Conservation (phyloP, 2,797 vertebrate genomes). For the Gouania willdenowi region DNA sequence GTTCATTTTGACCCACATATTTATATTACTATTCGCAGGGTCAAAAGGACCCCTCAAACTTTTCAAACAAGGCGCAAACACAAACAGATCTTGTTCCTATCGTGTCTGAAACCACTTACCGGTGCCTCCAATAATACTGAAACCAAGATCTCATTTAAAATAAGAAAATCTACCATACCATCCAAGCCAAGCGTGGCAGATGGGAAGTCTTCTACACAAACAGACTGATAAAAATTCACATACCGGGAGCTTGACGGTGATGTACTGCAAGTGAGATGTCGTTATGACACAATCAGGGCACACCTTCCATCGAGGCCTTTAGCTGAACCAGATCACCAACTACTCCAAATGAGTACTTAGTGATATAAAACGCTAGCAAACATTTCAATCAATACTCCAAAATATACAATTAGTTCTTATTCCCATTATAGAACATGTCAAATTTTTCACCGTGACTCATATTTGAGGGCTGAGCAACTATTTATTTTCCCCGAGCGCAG, state of each 20-base stretch:
- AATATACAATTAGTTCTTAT: slow-evolving; percentile 20
- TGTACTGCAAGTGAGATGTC: too few species aligned
- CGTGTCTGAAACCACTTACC: too few species aligned
- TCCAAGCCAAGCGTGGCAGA: slow-evolving; percentile 44
- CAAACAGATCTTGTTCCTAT: too few species aligned
- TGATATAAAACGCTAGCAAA: slow-evolving; percentile 3
- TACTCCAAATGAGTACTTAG: slow-evolving; percentile 9
- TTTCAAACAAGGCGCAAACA: too few species aligned
- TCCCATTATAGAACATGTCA: slow-evolving; percentile 50
- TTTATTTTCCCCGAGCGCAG: slow-evolving; percentile 4
- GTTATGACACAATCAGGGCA: too few species aligned
- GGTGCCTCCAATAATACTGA: too few species aligned
- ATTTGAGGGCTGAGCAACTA: slow-evolving; percentile 29
- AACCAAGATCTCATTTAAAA: too few species aligned
- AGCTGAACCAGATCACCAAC: slow-evolving; percentile 53
- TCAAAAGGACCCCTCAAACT: too few species aligned
- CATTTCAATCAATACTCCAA: slow-evolving; percentile 21
- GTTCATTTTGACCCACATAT: too few species aligned
- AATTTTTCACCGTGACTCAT: slow-evolving; percentile 32
- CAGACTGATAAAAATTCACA: slow-evolving; percentile 33
- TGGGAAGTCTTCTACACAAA: slow-evolving; percentile 39
- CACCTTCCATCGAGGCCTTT: slow-evolving; percentile 25
- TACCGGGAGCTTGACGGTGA: slow-evolving; percentile 29
- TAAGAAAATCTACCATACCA: too few species aligned
- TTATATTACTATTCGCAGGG: too few species aligned